Base-by-base conservation (phyloP, 2,888 invertebrate genomes). In the Cheiracanthium punctorium region DNA sequence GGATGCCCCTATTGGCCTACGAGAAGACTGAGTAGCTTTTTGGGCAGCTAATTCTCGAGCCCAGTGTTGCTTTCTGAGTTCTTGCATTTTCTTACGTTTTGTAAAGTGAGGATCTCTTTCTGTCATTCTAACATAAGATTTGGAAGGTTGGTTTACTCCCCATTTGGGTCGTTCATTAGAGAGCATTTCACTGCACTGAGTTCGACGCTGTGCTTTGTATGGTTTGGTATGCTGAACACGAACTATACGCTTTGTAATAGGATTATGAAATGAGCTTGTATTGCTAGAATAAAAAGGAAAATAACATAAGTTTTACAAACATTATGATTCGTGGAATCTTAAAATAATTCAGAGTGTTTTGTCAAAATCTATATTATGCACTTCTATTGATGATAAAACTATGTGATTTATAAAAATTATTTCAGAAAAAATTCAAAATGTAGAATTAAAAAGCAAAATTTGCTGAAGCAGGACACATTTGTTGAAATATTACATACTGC, bases 51-150 rank as follows among this genome's bases (percentile, higher is more conserved):
- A 73, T 30, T 89, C 89, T 29, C 85, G 43, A 7, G 88, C 89
- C 89, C 89, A 89, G 29, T 89, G 88, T 64, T 89, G 89, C 33
- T 81, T 84, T 28, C 89, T 69, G 14, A 89, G 32, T 33, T 89
- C 89, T 48, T 88, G 89, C 82, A 89, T 75, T 67, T 82, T 89
- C 71, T 88, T 89, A 10, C 89, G 58, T 17, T 84, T 87, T 7
- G 74, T 17, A 33, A 86, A 87, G 37, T 89, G 88, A 0, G 96
- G 96, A 92, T 97, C 97, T 90, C 96, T 95, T 91, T 97, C 97
- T 90, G 96, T 96, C 92, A 97, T 96, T 90, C 96, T 96, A 86
- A 96, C 94, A 91, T 96, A 97, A 90, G 96, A 95, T 12, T 95
- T 95, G 30, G 95, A 94, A 5, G 96, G 96, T 89, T 91, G 90